Conservation (phyloP, 2,113 vertebrate species). For the Eudyptes chrysolophus region DNA sequence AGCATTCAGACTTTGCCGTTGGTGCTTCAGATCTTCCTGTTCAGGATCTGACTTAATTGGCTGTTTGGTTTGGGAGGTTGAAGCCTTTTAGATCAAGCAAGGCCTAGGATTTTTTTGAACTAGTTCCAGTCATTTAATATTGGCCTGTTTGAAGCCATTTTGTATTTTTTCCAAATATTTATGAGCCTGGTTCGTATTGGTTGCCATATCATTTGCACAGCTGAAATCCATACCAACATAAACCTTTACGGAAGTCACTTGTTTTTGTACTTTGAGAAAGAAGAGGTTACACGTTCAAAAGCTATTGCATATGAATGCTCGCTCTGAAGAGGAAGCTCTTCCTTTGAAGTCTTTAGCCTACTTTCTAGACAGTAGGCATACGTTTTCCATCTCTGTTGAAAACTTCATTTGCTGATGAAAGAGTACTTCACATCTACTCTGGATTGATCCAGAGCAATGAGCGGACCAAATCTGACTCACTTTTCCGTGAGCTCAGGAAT, state of each 20-base stretch:
- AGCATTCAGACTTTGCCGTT: not conserved
- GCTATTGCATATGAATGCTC: not conserved
- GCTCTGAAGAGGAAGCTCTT: not conserved
- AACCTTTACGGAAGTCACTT: constrained; percentile 14
- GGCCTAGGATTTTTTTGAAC: not conserved
- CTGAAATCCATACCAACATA: constrained; percentile 4
- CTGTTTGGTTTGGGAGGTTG: not conserved
- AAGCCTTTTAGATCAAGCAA: not conserved
- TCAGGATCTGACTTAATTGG: not conserved
- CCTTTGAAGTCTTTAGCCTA: not conserved
- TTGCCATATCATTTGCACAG: not conserved
- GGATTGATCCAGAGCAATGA: not conserved
- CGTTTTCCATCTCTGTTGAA: not conserved
- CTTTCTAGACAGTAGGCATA: not conserved
- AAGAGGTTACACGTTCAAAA: not conserved
- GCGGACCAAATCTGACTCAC: not conserved
- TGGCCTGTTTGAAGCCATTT: constrained; percentile 12
- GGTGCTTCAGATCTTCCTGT: not conserved
- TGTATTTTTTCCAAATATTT: constrained; percentile 9
- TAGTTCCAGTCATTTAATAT: not conserved
- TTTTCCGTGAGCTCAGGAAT: not conserved
- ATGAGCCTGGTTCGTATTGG: not conserved
- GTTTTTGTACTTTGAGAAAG: not conserved
- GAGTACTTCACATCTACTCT: not conserved
- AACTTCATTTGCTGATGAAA: not conserved